Percentiles rank a stretch among this genome's conserved stretches.
phyloP scores from a whole-genome alignment of 2,888 invertebrate genomes.

The Polydrusus tereticollis region DNA sequence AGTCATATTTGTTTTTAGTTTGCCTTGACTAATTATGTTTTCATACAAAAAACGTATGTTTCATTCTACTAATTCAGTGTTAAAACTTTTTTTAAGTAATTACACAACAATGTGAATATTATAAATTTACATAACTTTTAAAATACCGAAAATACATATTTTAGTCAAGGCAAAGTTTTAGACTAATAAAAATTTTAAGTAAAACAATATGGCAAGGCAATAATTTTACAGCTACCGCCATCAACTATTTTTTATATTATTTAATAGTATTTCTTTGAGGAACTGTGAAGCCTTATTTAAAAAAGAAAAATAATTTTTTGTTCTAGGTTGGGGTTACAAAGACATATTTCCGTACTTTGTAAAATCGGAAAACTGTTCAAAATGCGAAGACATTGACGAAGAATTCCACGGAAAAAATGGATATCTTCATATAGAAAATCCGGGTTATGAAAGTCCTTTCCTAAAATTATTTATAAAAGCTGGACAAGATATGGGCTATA shows the following conservation, averaged over 20 bases:
- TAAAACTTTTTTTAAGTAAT: neutral
- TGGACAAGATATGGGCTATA: slow-evolving; percentile 78
- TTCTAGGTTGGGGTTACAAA: slow-evolving; percentile 80
- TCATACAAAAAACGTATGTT: no score
- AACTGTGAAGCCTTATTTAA: neutral
- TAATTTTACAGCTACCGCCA: no score
- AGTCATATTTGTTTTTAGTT: no score
- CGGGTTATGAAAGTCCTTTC: slow-evolving; percentile 75
- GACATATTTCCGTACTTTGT: slow-evolving; percentile 83
- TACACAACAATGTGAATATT: neutral
- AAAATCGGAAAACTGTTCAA: slow-evolving; percentile 80
- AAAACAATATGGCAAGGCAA: no score
- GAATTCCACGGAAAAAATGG: slow-evolving; percentile 78
- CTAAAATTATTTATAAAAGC: slow-evolving; percentile 76
- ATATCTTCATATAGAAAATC: slow-evolving; percentile 76
- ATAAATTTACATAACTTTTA: neutral
- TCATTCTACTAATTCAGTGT: neutral
- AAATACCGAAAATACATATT: neutral
- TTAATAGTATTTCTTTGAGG: no score
- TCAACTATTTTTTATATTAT: no score
- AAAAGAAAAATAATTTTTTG: neutral
- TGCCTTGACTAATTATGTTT: no score
- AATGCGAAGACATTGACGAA: slow-evolving; percentile 72
- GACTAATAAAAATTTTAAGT: neutral
- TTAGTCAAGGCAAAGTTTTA: neutral